phyloP scores from a whole-genome alignment of 2,113 vertebrate genomes.

The Lophius piscatorius region DNA sequence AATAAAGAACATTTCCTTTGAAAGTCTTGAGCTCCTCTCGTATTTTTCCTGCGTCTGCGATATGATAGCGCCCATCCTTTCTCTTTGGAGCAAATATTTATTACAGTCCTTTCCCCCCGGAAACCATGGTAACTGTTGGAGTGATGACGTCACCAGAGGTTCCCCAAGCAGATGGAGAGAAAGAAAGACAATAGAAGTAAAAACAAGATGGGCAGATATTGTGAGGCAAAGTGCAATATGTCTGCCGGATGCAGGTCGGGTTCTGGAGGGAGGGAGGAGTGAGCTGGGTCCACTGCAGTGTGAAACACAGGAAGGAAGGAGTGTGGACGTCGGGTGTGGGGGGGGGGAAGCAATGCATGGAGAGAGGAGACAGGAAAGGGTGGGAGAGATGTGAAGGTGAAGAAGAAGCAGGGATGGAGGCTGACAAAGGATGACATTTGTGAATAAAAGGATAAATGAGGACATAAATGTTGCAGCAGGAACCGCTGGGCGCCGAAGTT shows the following conservation, averaged over 20 bases:
- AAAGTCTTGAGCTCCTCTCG: background rate
- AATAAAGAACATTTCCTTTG: constrained; percentile 65
- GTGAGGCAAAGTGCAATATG: constrained; percentile 62
- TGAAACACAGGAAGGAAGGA: constrained; percentile 36
- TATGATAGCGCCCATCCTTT: constrained; percentile 5
- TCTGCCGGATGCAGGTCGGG: constrained; percentile 36
- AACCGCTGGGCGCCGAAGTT: constrained; percentile 60
- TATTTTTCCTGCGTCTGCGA: background rate
- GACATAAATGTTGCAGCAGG: constrained; percentile 78
- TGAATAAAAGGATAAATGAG: constrained; percentile 75
- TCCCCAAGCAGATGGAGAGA: constrained; percentile 60
- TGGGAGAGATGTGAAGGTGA: constrained; percentile 42
- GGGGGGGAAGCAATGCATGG: constrained; percentile 32
- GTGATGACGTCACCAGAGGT: constrained; percentile 73
- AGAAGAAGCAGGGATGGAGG: constrained; percentile 46
- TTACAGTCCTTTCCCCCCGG: constrained; percentile 43
- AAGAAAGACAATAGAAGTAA: constrained; percentile 34
- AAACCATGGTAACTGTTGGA: constrained; percentile 76
- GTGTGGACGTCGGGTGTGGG: background rate
- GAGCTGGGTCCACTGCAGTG: constrained; percentile 15
- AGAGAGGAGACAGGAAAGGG: constrained; percentile 41
- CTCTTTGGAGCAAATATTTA: constrained; percentile 60
- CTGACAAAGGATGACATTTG: constrained; percentile 77
- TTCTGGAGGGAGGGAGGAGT: background rate
- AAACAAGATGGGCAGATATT: constrained; percentile 25